phyloP scores from a whole-genome alignment of 2,888 invertebrate genomes.

The Halictus quadricinctus region DNA sequence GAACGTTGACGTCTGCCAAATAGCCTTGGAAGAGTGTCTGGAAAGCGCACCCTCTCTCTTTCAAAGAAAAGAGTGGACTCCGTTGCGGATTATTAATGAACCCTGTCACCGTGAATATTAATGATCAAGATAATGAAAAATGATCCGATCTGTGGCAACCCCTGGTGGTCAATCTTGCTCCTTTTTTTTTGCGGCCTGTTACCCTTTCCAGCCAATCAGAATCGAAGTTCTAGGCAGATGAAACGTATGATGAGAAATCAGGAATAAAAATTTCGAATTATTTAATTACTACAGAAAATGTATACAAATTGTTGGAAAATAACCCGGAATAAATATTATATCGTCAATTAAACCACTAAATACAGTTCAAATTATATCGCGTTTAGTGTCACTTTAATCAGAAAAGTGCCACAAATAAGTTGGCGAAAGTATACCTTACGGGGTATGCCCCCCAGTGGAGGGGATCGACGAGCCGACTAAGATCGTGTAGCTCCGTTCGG shows the following conservation, averaged over 20 bases:
- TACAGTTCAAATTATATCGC: too few species aligned
- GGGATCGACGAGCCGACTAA: too few species aligned
- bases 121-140: constrained; percentile 46
- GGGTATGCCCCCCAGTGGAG: too few species aligned
- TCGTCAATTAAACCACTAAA: too few species aligned
- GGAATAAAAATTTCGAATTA: background rate
- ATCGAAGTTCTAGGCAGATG: background rate
- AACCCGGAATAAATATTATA: too few species aligned
- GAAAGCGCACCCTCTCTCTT: constrained; percentile 12
- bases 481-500: too few species aligned
- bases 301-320: too few species aligned
- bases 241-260: background rate
- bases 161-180: constrained; percentile 11
- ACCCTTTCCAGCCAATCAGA: background rate
- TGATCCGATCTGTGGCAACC: constrained; percentile 9
- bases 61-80: constrained; percentile 11
- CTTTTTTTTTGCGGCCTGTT: background rate
- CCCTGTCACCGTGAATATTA: constrained; percentile 47
- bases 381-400: too few species aligned
- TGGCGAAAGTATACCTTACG: too few species aligned
- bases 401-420: too few species aligned
- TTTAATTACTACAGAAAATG: background rate
- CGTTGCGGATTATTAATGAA: constrained; percentile 50
- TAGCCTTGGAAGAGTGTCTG: background rate
- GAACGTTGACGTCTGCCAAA: constrained; percentile 17